Conservation (phyloP, 2,888 invertebrate genomes). For the Aquatica leii region DNA sequence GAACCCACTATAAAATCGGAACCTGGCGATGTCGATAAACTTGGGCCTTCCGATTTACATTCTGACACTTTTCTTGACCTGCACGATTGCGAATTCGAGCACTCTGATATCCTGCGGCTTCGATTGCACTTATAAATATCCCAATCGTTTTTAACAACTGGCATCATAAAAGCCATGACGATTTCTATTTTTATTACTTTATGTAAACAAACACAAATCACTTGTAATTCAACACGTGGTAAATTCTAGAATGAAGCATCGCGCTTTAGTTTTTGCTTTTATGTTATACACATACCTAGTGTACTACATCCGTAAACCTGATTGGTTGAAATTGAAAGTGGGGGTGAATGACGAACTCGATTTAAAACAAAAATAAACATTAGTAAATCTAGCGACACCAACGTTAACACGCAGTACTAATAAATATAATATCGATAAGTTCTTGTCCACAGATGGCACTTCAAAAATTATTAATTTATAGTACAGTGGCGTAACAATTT, state of each 20-base stretch:
- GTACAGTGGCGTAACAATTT: no score
- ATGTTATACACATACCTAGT: constrained; percentile 45
- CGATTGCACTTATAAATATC: constrained; percentile 89
- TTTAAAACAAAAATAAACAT: constrained; percentile 36
- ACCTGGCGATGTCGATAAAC: constrained; percentile 72
- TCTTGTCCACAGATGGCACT: no score
- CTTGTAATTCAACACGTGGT: constrained; percentile 19
- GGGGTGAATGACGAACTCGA: constrained; percentile 39
- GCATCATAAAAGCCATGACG: constrained; percentile 95
- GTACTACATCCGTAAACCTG: constrained; percentile 36
- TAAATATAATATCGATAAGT: no score
- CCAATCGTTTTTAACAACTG: constrained; percentile 92
- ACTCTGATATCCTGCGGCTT: constrained; percentile 78
- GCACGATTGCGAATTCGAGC: constrained; percentile 69
- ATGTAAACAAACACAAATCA: neutral
- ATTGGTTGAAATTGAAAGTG: constrained; percentile 46
- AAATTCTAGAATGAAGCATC: constrained; percentile 28
- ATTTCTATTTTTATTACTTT: constrained; percentile 7
- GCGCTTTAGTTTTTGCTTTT: constrained; percentile 40
- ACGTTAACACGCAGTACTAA: no score
- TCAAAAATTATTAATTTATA: no score
- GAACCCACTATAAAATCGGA: constrained; percentile 65
- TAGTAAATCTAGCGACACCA: constrained; percentile 26
- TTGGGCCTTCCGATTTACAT: constrained; percentile 77
- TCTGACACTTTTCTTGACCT: constrained; percentile 79